Percentiles rank a stretch among this genome's conserved stretches.
phyloP scores from a whole-genome alignment of 2,797 vertebrate species.

The Xenops minutus region DNA sequence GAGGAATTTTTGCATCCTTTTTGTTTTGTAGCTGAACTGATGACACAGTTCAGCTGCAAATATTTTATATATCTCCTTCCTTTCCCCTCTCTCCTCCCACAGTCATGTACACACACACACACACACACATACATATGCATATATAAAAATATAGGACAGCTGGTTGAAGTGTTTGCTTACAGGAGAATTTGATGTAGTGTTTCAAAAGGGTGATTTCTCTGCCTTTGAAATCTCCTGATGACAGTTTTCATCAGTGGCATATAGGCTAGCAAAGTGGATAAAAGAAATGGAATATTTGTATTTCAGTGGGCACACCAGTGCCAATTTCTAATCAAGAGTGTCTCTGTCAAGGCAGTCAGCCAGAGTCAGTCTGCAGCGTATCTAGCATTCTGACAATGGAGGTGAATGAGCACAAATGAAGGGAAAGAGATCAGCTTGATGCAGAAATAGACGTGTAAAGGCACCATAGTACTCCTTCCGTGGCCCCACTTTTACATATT shows the following conservation, averaged over 20 bases:
- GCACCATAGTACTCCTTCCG: background rate
- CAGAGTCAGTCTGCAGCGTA: background rate
- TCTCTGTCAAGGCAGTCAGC: background rate
- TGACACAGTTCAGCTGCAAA: background rate
- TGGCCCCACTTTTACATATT: background rate
- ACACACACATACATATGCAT: background rate
- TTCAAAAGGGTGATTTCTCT: background rate
- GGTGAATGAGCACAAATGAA: background rate
- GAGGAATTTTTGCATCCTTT: background rate
- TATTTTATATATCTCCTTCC: background rate
- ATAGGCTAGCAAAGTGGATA: background rate
- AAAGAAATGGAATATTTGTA: background rate
- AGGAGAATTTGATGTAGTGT: background rate
- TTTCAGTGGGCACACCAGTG: background rate
- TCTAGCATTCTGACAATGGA: background rate
- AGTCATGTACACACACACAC: background rate
- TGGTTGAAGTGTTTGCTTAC: background rate
- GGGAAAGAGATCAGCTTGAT: background rate
- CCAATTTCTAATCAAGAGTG: background rate
- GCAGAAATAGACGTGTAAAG: background rate
- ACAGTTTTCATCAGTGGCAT: background rate
- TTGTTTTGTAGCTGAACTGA: background rate
- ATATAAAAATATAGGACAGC: background rate
- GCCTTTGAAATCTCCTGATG: background rate
- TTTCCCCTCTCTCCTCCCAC: background rate